phyloP scores from a whole-genome alignment of 2,797 vertebrate genomes.

The Toxotes lorentzi region DNA sequence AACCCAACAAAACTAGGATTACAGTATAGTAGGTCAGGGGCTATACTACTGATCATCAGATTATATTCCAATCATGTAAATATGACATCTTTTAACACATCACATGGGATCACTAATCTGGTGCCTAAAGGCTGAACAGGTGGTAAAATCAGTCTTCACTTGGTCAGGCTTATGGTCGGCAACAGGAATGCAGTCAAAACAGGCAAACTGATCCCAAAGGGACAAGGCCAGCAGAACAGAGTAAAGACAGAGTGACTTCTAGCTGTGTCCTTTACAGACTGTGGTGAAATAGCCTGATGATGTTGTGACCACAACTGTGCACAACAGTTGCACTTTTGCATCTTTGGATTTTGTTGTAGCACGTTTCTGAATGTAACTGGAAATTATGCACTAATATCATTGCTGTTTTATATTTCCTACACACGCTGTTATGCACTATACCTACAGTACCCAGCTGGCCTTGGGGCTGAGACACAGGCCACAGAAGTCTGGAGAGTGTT shows the following conservation, averaged over 20 bases:
- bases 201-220: neutral
- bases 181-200: neutral
- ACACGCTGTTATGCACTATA: neutral
- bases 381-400: neutral
- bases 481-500: neutral
- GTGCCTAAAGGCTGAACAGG: neutral
- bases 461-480: neutral
- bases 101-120: neutral
- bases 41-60: neutral
- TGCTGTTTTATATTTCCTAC: neutral
- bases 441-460: neutral
- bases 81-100: neutral
- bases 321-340: neutral
- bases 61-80: neutral
- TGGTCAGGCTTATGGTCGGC: neutral
- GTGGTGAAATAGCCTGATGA: neutral
- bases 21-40: neutral
- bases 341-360: neutral
- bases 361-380: constrained; percentile 2
- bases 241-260: neutral
- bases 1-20: neutral
- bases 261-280: neutral
- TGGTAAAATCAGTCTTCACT: neutral
- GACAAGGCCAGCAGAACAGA: neutral
- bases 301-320: neutral